phyloP scores from a whole-genome alignment of 2,888 invertebrate species.

The Deroplatys truncata region DNA sequence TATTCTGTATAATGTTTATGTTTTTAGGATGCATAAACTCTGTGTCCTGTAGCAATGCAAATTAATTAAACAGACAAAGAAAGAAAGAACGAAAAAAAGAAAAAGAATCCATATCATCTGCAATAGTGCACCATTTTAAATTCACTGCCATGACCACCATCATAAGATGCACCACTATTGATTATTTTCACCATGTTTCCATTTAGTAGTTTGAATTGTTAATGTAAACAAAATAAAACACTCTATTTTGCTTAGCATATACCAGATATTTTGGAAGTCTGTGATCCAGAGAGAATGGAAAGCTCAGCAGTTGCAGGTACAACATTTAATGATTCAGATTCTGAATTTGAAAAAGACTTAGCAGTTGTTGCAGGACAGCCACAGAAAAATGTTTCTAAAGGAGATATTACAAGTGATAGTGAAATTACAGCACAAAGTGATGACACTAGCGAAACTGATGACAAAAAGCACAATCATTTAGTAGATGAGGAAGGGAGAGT shows the following conservation, averaged over 20 bases:
- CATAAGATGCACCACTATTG: too few species aligned
- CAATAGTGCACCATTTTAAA: too few species aligned
- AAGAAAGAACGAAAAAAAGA: too few species aligned
- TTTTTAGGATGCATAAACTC: too few species aligned
- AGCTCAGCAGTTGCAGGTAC: slow-evolving; percentile 50
- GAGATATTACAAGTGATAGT: slow-evolving; percentile 22
- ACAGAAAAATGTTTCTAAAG: neutral
- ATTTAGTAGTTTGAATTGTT: too few species aligned
- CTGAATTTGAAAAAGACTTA: slow-evolving; percentile 52
- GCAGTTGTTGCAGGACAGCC: slow-evolving; percentile 3
- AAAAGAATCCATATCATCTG: too few species aligned
- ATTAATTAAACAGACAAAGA: too few species aligned
- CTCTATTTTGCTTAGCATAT: neutral
- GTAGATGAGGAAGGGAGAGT: neutral
- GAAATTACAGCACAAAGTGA: slow-evolving; percentile 24
- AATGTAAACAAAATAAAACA: too few species aligned
- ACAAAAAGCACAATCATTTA: neutral
- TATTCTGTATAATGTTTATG: too few species aligned
- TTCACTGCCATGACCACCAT: too few species aligned
- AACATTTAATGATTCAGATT: slow-evolving; percentile 52
- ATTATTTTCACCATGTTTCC: too few species aligned
- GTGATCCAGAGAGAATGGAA: slow-evolving; percentile 62
- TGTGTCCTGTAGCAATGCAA: too few species aligned
- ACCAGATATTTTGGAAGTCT: slow-evolving; percentile 59
- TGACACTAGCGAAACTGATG: neutral